Percentiles rank a stretch among this genome's conserved stretches.
Evolutionary conservation across 2,888 invertebrate genomes (phyloP).

Genomic region (Synergus itoensis): DNA sequence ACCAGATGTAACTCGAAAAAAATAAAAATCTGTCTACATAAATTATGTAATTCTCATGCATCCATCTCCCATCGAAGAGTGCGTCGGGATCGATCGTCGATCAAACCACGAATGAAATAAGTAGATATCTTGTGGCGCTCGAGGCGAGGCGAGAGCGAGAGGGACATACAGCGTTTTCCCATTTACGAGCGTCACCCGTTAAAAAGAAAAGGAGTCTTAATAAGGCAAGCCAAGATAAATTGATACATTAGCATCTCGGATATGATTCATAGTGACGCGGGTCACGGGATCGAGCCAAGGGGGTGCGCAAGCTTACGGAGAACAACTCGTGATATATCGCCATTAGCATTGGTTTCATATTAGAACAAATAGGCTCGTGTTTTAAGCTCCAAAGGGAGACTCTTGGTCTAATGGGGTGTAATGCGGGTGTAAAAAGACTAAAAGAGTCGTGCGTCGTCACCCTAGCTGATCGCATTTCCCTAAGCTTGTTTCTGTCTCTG

Average conservation of each 20-base stretch:
- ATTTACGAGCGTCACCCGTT: slow-evolving; percentile 56
- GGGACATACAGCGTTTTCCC: slow-evolving; percentile 49
- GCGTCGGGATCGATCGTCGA: background rate
- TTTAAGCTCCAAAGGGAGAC: slow-evolving; percentile 51
- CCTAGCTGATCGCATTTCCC: background rate
- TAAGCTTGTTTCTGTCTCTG: background rate
- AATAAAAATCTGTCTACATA: background rate
- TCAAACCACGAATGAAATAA: slow-evolving; percentile 12
- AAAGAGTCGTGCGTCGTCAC: slow-evolving; percentile 36
- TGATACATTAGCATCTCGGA: slow-evolving; percentile 73
- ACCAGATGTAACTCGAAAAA: background rate
- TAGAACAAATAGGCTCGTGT: slow-evolving; percentile 70
- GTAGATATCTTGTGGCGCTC: background rate
- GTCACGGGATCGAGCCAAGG: slow-evolving; percentile 55
- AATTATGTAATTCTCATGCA: background rate
- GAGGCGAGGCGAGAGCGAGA: background rate
- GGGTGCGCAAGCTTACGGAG: slow-evolving; percentile 46
- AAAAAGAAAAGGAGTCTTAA: slow-evolving; percentile 56
- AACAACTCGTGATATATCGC: slow-evolving; percentile 65
- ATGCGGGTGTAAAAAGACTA: slow-evolving; percentile 44
- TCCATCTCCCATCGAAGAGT: background rate
- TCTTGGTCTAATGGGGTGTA: slow-evolving; percentile 37
- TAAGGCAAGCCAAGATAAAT: slow-evolving; percentile 69
- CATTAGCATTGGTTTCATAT: slow-evolving; percentile 73
- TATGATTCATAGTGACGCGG: slow-evolving; percentile 73